Base-by-base conservation (phyloP, 2,888 invertebrate species). In the Ophion slaviceki region DNA sequence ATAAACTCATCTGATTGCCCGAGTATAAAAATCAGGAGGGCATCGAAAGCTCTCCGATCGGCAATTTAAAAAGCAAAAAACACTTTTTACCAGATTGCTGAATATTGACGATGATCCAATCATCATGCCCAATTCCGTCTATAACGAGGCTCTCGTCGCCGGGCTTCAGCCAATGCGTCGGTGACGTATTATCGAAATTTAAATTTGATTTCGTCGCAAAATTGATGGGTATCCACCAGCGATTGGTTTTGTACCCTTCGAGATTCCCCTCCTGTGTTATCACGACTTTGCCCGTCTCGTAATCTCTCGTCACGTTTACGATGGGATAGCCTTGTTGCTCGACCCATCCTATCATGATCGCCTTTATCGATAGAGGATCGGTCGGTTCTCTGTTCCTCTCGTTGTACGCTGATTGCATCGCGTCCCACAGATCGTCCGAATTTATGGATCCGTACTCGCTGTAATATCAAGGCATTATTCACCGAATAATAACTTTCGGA, bases 71-170 rank as follows among this genome's bases (percentile, higher is more conserved):
- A 14, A 40, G 17, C n/a, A 62, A 17, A 36, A 72, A 67, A 28
- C 8, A 57, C 74, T 74, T 93, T 17, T 80, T 71, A 89, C 89
- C 88, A 10, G 87, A 89, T 85, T 90, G 88, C 83, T 94, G 93
- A n/a, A 94, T 87, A 87, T 95, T 95, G 79, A 94, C 93, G 68
- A 95, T 92, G 24, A 95, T 89, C 94, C 95, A 94, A 28, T 93
- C 91, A 67, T 92, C 90, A 11, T 84, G 74, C 17, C 84, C 68
- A 17, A 89, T 17, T 8, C 86, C 87, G 32, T 88, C 88, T 40
- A 89, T 87, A 0, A 76, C 83, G 36, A 88, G 68, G 45, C 80
- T 84, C 17, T 78, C 82, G 47, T 89, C 87, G 0, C 82, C 72
- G 1, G 88, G 88, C 62, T 80, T 83, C 4, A 89, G 74, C 89